phyloP scores from a whole-genome alignment of 2,113 vertebrate genomes.

The Oxyruncus cristatus region DNA sequence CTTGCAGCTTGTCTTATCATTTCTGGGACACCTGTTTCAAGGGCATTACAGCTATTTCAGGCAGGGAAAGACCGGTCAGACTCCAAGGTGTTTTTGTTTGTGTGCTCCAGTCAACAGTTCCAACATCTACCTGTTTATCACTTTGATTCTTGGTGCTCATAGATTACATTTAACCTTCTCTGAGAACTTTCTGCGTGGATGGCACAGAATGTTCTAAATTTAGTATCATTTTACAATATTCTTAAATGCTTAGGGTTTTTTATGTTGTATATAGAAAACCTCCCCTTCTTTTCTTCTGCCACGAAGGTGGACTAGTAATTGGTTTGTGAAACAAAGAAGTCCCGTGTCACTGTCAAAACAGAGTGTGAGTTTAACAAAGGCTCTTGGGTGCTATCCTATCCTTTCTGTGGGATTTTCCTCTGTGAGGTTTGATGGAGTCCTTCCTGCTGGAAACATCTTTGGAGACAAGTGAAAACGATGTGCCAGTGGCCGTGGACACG shows the following conservation, averaged over 20 bases:
- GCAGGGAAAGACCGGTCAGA: background rate
- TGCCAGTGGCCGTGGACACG: constrained; percentile 12
- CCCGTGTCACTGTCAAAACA: background rate
- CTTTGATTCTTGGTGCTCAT: background rate
- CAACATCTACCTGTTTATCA: background rate
- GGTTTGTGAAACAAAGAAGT: background rate
- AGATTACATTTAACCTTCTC: background rate
- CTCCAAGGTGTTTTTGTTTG: background rate
- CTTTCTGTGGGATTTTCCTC: background rate
- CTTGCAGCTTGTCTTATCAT: background rate
- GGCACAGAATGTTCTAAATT: background rate
- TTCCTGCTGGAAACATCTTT: background rate
- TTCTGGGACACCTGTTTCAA: background rate
- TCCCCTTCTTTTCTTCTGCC: background rate
- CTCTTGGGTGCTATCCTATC: background rate
- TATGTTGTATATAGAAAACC: background rate
- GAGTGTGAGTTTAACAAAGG: background rate
- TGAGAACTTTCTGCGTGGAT: background rate
- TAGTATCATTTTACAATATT: background rate
- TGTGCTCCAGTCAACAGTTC: background rate
- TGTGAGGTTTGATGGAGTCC: background rate
- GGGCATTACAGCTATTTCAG: background rate
- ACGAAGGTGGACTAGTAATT: background rate
- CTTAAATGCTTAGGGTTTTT: background rate
- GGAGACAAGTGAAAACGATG: background rate